Conservation (phyloP, 2,888 invertebrate genomes). For the Mesorhabditis spiculigera region DNA sequence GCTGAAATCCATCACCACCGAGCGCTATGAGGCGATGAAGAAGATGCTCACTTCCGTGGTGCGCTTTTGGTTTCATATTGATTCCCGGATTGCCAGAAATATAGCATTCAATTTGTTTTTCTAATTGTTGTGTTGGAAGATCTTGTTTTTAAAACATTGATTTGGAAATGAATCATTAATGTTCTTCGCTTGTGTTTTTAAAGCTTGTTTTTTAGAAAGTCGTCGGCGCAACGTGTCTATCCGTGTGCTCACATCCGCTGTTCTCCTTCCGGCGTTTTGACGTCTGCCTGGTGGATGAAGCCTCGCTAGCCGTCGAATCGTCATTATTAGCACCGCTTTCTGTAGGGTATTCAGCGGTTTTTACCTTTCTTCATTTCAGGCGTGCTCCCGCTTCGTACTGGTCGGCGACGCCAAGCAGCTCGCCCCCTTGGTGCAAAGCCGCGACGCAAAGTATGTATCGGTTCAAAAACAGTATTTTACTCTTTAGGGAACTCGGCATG, state of each 20-base stretch:
- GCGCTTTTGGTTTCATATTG: not conserved
- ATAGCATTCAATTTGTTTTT: not conserved
- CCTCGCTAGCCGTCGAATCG: constrained; percentile 81
- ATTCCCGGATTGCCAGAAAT: not conserved
- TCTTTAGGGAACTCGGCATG: constrained; percentile 69
- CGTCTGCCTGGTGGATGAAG: constrained; percentile 75
- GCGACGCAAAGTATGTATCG: constrained; percentile 64
- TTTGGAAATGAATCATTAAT: no score
- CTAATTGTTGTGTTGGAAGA: not conserved
- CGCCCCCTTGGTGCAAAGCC: constrained; percentile 79
- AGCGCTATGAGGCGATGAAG: constrained; percentile 14
- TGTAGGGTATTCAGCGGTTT: no score
- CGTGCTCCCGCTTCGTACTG: constrained; percentile 76
- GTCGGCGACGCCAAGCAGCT: constrained; percentile 93
- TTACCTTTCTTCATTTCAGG: constrained; percentile 8
- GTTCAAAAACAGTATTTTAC: no score
- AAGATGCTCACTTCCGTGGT: constrained; percentile 11
- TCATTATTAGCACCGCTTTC: constrained; percentile 61
- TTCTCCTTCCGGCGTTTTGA: constrained; percentile 67
- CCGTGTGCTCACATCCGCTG: constrained; percentile 69
- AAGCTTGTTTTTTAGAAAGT: constrained; percentile 67
- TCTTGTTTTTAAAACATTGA: not conserved
- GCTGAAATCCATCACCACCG: not conserved
- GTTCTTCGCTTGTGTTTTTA: no score
- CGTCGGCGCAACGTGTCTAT: constrained; percentile 85